Base-by-base conservation (phyloP, 2,113 vertebrate species). In the Notiomystis cincta region DNA sequence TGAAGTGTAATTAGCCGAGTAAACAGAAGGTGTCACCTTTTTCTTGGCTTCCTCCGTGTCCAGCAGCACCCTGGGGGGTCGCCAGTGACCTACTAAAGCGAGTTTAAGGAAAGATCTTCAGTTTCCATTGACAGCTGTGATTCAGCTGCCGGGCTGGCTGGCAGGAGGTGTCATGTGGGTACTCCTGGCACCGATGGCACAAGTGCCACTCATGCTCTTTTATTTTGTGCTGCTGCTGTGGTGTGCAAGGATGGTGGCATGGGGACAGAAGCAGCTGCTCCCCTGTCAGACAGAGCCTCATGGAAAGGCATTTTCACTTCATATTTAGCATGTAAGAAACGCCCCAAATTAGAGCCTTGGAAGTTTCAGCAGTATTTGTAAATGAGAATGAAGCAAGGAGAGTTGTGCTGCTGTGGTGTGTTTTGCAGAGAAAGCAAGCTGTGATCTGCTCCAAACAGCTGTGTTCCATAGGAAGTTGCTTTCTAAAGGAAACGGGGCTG, bases 1-100 rank as follows among this genome's bases (percentile, higher is more conserved):
- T 1, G 3, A 90, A 67, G 73, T 97, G 96, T 73, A 97, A 90
- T 97, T 95, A 96, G 79, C 92, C 47, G 87, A 94, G 69, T 75
- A 92, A 95, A 96, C 96, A 96, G 96, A 96, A 97, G 96, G 95
- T 96, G 95, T 97, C 96, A 96, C 95, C 94, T 97, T 97, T 72
- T 91, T 96, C 93, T 95, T 93, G 94, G 76, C 58, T 94, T 95
- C 80, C 82, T 33, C 62, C 53, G 58, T 27, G 85, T 78, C 78
- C 65, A 14, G 72, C 62, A 64, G 75, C 40, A 37, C 53, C 69
- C 24, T 14, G n/a, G 27, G 27, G 35, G 21, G 2, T 11, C 44
- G 35, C 28, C 21, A 66, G 31, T 1, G 4, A 53, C 31, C 13
- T 5, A 4, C 53, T 61, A 3, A 71, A 58, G 27, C 13, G 5